These are phyloP conservation scores for Semotilus atromaculatus DNA, from an alignment of 2,797 vertebrate genomes.

Conservation along the genomic window DNA sequence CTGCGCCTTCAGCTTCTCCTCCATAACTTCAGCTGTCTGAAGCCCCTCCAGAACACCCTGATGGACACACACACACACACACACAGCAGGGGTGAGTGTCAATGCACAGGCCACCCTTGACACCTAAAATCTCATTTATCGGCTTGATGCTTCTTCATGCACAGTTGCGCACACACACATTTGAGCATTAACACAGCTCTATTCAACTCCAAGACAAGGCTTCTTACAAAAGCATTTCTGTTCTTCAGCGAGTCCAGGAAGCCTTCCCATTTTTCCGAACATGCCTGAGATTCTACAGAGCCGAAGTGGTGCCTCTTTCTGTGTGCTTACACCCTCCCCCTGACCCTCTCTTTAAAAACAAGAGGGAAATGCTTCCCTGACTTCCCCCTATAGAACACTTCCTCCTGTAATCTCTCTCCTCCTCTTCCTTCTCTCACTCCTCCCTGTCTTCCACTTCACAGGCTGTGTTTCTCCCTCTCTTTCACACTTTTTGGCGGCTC, in stretches of 20 bases:
- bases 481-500: conserved; percentile 48
- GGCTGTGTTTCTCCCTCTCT: conserved; percentile 43
- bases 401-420: conserved; percentile 42
- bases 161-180: conserved; percentile 29
- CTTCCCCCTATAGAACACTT: conserved; percentile 47
- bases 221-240: conserved; percentile 80
- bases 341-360: conserved; percentile 39
- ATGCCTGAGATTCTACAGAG: conserved; percentile 74
- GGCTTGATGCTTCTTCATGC: conserved; percentile 11
- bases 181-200: conserved; percentile 44
- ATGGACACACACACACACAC: conserved; percentile 60
- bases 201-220: conserved; percentile 44
- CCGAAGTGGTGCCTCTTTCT: conserved; percentile 56
- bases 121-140: conserved; percentile 44
- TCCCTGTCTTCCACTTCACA: conserved; percentile 48
- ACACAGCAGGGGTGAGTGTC: conserved; percentile 60
- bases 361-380: conserved; percentile 53
- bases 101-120: conserved; percentile 23
- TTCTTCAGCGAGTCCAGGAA: conserved; percentile 71
- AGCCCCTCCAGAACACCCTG: conserved; percentile 88
- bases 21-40: conserved; percentile 86
- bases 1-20: conserved; percentile 90
- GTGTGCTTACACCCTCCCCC: conserved; percentile 63
- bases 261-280: conserved; percentile 71
- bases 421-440: conserved; percentile 55